Percentiles rank a stretch among this genome's conserved stretches.
phyloP scores from a whole-genome alignment of 30 jellyfish, hydroid and myxozoan genomes.

The Aurelia aurita region DNA sequence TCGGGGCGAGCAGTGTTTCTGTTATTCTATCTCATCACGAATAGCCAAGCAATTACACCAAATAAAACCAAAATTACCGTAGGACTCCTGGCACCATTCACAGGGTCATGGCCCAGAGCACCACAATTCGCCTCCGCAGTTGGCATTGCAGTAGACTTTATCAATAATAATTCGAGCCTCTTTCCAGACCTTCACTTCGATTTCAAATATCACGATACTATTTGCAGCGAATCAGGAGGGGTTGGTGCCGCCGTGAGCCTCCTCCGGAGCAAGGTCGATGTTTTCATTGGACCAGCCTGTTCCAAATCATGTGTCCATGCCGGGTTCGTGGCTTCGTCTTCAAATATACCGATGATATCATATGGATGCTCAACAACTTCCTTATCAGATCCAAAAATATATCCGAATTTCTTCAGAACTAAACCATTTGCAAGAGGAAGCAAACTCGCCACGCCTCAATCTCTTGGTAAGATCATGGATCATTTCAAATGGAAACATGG shows the following conservation, averaged over 20 bases:
- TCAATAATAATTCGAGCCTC: conserved; percentile 64
- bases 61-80: conserved; percentile 48
- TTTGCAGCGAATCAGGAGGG: conserved; percentile 77
- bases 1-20: neutral
- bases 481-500: conserved; percentile 78
- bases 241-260: conserved; percentile 82
- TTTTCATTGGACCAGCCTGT: conserved; percentile 92
- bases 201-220: conserved; percentile 49
- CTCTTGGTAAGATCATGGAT: conserved; percentile 55
- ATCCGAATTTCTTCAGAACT: conserved; percentile 89
- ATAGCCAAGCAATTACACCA: neutral
- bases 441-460: conserved; percentile 72
- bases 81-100: conserved; percentile 85
- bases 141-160: conserved; percentile 77
- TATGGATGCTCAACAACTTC: conserved; percentile 86
- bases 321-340: conserved; percentile 78
- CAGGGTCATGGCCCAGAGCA: conserved; percentile 79
- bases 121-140: conserved; percentile 85
- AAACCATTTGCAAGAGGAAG: conserved; percentile 94
- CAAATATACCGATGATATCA: conserved; percentile 84
- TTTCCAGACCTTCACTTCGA: conserved; percentile 49
- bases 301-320: conserved; percentile 81
- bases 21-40: neutral
- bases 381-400: conserved; percentile 66
- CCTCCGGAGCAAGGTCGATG: conserved; percentile 62